Conservation (phyloP, 2,888 invertebrate genomes). For the Trissoscelio sp. region DNA sequence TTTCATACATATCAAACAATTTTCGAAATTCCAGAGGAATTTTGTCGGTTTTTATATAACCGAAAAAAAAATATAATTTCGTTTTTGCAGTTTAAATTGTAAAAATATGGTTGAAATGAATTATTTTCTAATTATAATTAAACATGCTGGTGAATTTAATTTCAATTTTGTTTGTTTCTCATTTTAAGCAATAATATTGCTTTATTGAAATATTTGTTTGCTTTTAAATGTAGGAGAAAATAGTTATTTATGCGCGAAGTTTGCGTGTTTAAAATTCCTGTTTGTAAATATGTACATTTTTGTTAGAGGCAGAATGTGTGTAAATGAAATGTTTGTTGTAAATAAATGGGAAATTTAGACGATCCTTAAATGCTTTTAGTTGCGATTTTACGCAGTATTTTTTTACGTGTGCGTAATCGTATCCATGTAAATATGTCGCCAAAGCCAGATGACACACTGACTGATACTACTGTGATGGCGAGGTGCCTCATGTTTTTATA, state of each 20-base stretch:
- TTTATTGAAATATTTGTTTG: too few species aligned
- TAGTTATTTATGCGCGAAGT: background rate
- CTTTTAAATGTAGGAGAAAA: too few species aligned
- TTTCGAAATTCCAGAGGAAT: background rate
- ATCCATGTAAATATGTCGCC: slow-evolving; percentile 24
- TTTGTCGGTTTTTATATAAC: too few species aligned
- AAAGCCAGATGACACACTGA: slow-evolving; percentile 21
- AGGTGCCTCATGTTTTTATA: slow-evolving; percentile 57
- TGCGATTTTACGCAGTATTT: slow-evolving; percentile 11
- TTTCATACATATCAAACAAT: background rate
- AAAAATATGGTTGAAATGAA: too few species aligned
- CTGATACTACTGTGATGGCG: slow-evolving; percentile 36
- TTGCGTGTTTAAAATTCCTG: background rate
- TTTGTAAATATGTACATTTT: background rate
- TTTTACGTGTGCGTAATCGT: slow-evolving; percentile 12
- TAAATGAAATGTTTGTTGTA: background rate
- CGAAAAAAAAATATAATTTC: too few species aligned
- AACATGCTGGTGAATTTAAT: too few species aligned
- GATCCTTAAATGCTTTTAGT: slow-evolving; percentile 2
- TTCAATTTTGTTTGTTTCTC: too few species aligned
- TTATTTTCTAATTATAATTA: too few species aligned
- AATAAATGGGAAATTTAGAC: background rate
- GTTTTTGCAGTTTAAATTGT: too few species aligned
- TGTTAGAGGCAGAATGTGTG: background rate
- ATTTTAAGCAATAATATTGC: too few species aligned